Percentiles rank a stretch among this genome's conserved stretches.
Conservation (phyloP, 2,797 vertebrate genomes). For the Chelmon rostratus region DNA sequence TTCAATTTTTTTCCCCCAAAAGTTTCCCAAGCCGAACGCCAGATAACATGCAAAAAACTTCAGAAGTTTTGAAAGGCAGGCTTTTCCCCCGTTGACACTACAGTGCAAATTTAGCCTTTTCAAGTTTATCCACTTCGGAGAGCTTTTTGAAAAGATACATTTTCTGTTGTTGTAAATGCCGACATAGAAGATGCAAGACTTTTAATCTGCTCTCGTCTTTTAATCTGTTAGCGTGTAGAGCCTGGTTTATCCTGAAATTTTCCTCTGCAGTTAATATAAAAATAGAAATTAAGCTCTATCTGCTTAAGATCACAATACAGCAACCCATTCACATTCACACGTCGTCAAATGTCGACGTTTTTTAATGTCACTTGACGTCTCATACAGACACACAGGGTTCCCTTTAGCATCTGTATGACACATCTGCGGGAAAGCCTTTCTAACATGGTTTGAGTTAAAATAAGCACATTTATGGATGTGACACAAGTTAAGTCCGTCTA, state of each 20-base stretch:
- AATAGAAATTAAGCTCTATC: neutral
- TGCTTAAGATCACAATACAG: neutral
- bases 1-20: neutral
- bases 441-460: too few species aligned
- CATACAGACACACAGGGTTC: too few species aligned
- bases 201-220: neutral
- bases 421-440: too few species aligned
- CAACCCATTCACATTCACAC: too few species aligned
- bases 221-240: neutral
- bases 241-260: slow-evolving; percentile 18
- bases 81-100: neutral
- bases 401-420: too few species aligned
- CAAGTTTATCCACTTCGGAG: neutral
- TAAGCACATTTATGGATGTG: too few species aligned
- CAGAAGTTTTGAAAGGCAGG: neutral
- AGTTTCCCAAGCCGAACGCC: neutral
- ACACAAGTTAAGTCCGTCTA: too few species aligned
- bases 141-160: neutral
- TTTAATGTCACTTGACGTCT: too few species aligned
- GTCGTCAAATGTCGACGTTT: too few species aligned
- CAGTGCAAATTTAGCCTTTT: neutral
- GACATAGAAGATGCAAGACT: neutral
- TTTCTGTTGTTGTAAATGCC: slow-evolving; percentile 16
- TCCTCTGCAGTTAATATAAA: neutral
- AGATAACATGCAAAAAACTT: neutral